Base-by-base conservation (phyloP, 2,113 vertebrate genomes). In the Nematolebias whitei region DNA sequence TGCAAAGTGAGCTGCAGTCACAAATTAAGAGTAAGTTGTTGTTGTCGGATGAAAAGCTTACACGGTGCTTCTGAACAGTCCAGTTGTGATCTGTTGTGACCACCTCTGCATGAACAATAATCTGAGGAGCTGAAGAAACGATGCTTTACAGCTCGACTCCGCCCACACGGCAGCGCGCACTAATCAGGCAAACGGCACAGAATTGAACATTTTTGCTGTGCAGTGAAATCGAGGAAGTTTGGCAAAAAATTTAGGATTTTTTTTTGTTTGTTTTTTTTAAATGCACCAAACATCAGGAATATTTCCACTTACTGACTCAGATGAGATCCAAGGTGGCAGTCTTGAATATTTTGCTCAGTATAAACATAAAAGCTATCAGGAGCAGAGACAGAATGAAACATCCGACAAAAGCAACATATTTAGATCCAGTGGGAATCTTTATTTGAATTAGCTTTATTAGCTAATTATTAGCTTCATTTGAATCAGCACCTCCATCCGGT, bases 1-100 rank as follows among this genome's bases (percentile, higher is more conserved):
- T 84, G 88, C 82, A 73, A 78, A n/a, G 77, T 83, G 83, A 86
- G 82, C 84, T 85, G 62, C 61, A 74, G 84, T 85, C 81, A 81
- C 85, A 82, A 80, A 88, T 86, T 85, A 85, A 40, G 57, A 87
- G 70, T 67, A 85, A 88, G 76, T 84, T 87, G 76, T 85, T 58
- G 77, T 71, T 71, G 54, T 62, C 4, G 71, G 78, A 63, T 62
- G 61, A 78, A 82, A 85, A 69, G 54, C 63, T 63, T 19, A 18
- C 55, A 15, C 39, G 0, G 70, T 58, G 16, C 68, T 75, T 72
- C 72, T 57, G 59, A 87, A 86, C 85, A 85, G 84, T 86, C 80
- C 75, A 62, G 59, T 78, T 86, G 74, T 66, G 43, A 54, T 49
- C 40, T 43, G 24, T 63, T 64, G 54, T 43, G 65, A 79, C 71